A percentile compares a stretch with the other conserved stretches of the same genome.
Evolutionary conservation across 2,113 vertebrate genomes (phyloP).

Genomic region (Irena cyanogastra): DNA sequence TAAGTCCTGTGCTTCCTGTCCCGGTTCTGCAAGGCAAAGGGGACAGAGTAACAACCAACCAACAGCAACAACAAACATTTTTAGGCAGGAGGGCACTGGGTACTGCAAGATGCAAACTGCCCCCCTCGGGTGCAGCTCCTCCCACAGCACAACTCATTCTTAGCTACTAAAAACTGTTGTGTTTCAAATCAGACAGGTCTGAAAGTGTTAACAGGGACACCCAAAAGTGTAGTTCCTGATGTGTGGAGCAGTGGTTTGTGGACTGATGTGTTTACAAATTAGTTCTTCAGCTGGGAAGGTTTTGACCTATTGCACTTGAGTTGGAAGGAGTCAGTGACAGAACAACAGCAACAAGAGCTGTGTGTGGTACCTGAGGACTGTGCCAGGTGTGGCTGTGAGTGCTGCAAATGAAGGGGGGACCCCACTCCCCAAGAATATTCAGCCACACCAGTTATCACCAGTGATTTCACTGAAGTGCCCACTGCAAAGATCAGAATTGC

Average conservation of each 20-base stretch:
- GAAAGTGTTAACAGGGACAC: background rate
- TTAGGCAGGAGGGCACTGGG: background rate
- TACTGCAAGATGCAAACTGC: background rate
- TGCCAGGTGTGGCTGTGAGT: background rate
- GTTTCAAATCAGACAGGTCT: background rate
- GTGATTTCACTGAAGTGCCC: background rate
- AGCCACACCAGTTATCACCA: background rate
- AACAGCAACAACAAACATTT: background rate
- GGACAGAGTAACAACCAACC: background rate
- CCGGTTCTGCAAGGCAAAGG: constrained; percentile 78
- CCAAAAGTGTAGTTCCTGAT: background rate
- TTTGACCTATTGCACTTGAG: background rate
- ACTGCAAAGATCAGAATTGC: background rate
- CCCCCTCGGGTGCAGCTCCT: background rate
- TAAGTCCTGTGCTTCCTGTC: constrained; percentile 98
- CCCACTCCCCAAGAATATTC: background rate
- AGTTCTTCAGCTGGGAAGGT: background rate
- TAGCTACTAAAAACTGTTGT: background rate
- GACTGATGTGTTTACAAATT: background rate
- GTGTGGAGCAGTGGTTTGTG: background rate
- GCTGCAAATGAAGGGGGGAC: background rate
- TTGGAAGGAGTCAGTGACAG: background rate
- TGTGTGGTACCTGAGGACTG: background rate
- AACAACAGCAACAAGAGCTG: background rate
- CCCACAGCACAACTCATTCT: accelerated